Percentiles rank a stretch among this genome's conserved stretches.
Evolutionary conservation across 2,888 invertebrate species (phyloP).

Genomic region (Conchocele bisecta): DNA sequence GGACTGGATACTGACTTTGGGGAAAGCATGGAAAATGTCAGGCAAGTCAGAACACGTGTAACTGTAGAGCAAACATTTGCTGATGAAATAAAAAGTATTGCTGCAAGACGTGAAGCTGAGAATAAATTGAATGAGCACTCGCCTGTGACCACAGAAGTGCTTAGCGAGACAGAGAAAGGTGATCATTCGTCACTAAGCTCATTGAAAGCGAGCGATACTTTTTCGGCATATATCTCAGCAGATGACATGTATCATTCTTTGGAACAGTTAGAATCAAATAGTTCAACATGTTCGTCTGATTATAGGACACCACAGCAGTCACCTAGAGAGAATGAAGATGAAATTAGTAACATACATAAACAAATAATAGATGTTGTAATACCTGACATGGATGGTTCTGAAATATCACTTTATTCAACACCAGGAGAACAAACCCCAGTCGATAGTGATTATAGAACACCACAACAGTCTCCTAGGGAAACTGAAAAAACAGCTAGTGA

Average conservation of each 20-base stretch:
- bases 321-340: constrained; percentile 32
- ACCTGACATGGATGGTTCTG: constrained; percentile 35
- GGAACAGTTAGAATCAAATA: constrained; percentile 40
- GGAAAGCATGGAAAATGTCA: too few relatives aligned
- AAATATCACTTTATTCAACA: neutral
- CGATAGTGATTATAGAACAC: too few relatives aligned
- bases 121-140: too few relatives aligned
- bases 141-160: constrained; percentile 11
- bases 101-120: too few relatives aligned
- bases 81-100: too few relatives aligned
- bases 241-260: constrained; percentile 52
- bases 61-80: too few relatives aligned
- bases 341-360: constrained; percentile 3
- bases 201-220: neutral
- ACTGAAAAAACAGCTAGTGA: neutral
- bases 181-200: constrained; percentile 30
- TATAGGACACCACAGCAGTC: constrained; percentile 67
- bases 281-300: constrained; percentile 56
- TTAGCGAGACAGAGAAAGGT: neutral
- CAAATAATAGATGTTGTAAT: constrained; percentile 51
- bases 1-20: too few relatives aligned
- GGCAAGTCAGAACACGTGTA: too few relatives aligned
- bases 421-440: constrained; percentile 1
- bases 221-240: constrained; percentile 33
- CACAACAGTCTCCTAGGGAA: constrained; percentile 45